Conservation (phyloP, 2,797 vertebrate species). For the Cuniculus paca region DNA sequence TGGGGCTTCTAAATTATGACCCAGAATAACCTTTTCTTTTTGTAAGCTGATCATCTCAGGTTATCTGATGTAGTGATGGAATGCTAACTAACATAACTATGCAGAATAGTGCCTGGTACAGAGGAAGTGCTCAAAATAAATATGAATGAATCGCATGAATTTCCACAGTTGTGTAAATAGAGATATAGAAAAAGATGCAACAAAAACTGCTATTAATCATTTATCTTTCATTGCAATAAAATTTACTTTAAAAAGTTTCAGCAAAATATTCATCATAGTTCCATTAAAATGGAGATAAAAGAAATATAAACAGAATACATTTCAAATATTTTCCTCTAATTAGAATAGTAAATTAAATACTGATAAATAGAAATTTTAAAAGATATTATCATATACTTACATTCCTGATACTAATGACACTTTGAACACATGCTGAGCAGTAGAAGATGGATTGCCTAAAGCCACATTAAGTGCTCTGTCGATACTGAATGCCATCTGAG, state of each 20-base stretch:
- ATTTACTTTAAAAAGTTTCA: slow-evolving; percentile 49
- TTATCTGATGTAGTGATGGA: background rate
- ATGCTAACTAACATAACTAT: background rate
- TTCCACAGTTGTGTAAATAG: slow-evolving; percentile 30
- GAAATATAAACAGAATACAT: slow-evolving; percentile 47
- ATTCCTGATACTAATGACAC: slow-evolving; percentile 97
- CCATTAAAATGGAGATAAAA: slow-evolving; percentile 42
- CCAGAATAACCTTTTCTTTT: background rate
- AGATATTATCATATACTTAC: slow-evolving; percentile 90
- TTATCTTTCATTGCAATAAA: slow-evolving; percentile 59
- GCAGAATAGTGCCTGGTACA: background rate
- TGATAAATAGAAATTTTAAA: slow-evolving; percentile 50
- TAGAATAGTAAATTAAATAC: slow-evolving; percentile 62
- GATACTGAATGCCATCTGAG: slow-evolving; percentile 97
- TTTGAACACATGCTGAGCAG: slow-evolving; percentile 96
- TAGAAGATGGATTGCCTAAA: slow-evolving; percentile 96
- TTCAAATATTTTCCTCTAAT: slow-evolving; percentile 35
- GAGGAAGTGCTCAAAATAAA: background rate
- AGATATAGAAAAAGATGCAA: slow-evolving; percentile 55
- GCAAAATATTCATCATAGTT: slow-evolving; percentile 28
- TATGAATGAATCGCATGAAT: background rate
- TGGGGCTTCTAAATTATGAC: background rate
- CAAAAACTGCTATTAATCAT: slow-evolving; percentile 47
- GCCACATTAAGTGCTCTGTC: slow-evolving; percentile 97
- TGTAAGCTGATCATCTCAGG: background rate